These are phyloP conservation scores for Gadopsis bispinosus DNA, from an alignment of 2,797 vertebrate genomes.

Conservation along the genomic window DNA sequence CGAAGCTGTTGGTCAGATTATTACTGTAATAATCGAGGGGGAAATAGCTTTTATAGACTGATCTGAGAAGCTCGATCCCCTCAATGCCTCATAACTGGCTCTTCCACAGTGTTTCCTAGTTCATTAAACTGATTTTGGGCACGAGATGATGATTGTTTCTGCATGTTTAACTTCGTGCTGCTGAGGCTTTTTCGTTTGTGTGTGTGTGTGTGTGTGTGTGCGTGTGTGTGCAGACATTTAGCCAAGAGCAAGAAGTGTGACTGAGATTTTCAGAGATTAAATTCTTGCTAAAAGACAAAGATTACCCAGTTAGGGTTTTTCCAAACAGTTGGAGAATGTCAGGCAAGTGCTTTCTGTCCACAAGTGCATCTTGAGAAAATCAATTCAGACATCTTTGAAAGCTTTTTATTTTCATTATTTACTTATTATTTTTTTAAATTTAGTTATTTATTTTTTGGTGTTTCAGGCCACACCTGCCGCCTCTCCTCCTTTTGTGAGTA, in stretches of 20 bases:
- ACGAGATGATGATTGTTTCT: neutral
- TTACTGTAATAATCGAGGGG: neutral
- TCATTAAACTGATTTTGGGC: neutral
- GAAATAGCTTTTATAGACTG: neutral
- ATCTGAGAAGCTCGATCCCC: no score
- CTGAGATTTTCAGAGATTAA: constrained; percentile 55
- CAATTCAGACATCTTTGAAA: constrained; percentile 16
- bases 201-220: neutral
- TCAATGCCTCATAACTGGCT: neutral
- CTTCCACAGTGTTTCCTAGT: neutral
- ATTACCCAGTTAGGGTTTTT: neutral
- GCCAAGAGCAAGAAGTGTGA: constrained; percentile 38
- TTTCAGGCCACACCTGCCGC: constrained; percentile 56
- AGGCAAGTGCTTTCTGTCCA: neutral
- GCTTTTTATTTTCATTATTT: constrained; percentile 10
- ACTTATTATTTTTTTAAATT: constrained; percentile 1
- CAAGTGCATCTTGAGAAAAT: constrained; percentile 17
- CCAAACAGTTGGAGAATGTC: constrained; percentile 15
- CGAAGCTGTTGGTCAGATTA: neutral
- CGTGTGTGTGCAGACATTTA: constrained; percentile 8
- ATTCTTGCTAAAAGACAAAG: constrained; percentile 44
- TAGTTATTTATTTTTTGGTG: neutral
- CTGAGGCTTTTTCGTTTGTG: neutral
- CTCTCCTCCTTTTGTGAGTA: constrained; percentile 21
- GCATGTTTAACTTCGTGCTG: neutral